Evolutionary conservation across 2,888 invertebrate genomes (phyloP).

Genomic region (Dione juno): DNA sequence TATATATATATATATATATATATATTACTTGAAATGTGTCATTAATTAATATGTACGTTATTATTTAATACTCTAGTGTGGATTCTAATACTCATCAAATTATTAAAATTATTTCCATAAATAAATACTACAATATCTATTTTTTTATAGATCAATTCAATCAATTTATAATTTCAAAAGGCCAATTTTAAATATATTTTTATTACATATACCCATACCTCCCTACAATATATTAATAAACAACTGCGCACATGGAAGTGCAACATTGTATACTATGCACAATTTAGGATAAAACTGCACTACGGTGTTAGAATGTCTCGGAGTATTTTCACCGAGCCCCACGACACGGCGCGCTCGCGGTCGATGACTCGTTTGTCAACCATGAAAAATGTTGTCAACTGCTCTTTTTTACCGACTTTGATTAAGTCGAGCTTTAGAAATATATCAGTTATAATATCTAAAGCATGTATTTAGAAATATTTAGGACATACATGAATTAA

Average conservation of each 20-base stretch:
- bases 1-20: too few species aligned
- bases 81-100: too few species aligned
- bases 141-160: too few species aligned
- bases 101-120: not conserved
- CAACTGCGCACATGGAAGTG: not conserved
- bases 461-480: not conserved
- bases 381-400: constrained; percentile 54
- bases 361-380: constrained; percentile 58
- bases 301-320: constrained; percentile 37
- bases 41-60: too few species aligned
- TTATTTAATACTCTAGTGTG: too few species aligned
- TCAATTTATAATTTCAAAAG: too few species aligned
- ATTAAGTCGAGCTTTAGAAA: not conserved
- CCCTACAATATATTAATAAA: not conserved
- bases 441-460: not conserved
- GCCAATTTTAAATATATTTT: not conserved
- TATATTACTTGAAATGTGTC: too few species aligned
- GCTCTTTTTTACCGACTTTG: constrained; percentile 35
- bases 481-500: not conserved
- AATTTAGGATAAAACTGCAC: constrained; percentile 36
- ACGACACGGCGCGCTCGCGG: constrained; percentile 46
- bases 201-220: not conserved
- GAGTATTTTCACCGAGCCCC: constrained; percentile 42
- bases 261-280: constrained; percentile 26
- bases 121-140: not conserved